Conservation (phyloP, 2,888 invertebrate species). For the Calliopum simillimum region DNA sequence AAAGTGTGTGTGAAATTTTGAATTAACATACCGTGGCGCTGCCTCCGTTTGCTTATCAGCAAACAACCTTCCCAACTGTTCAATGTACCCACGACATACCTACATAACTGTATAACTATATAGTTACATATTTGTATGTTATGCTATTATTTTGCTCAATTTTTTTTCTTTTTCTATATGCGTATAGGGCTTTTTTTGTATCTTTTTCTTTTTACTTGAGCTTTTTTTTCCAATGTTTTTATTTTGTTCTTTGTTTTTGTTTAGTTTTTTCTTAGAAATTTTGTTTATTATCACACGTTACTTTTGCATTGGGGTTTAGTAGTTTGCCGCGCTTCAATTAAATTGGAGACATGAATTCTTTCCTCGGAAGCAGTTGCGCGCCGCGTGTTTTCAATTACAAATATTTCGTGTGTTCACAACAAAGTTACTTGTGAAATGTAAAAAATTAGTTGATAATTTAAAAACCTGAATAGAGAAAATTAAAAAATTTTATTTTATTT, state of each 20-base stretch:
- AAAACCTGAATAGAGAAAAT: too few species aligned
- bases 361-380: too few species aligned
- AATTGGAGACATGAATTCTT: neutral
- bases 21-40: conserved; percentile 17
- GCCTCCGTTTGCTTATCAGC: neutral
- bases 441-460: too few species aligned
- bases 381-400: too few species aligned
- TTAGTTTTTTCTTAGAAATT: conserved; percentile 43
- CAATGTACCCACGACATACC: too few species aligned
- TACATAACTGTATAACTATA: too few species aligned
- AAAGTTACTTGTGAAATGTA: too few species aligned
- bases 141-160: conserved; percentile 12
- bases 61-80: neutral
- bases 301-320: neutral
- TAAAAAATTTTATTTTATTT: too few species aligned
- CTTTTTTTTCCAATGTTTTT: conserved; percentile 20
- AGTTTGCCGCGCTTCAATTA: neutral
- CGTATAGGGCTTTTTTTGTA: conserved; percentile 1
- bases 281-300: conserved; percentile 1
- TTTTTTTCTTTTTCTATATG: neutral
- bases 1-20: conserved; percentile 27
- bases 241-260: conserved; percentile 37
- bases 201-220: conserved; percentile 5
- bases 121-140: conserved; percentile 22
- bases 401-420: too few species aligned